Evolutionary conservation across 2,797 vertebrate species (phyloP).

Genomic region (Okamejei kenojei): DNA sequence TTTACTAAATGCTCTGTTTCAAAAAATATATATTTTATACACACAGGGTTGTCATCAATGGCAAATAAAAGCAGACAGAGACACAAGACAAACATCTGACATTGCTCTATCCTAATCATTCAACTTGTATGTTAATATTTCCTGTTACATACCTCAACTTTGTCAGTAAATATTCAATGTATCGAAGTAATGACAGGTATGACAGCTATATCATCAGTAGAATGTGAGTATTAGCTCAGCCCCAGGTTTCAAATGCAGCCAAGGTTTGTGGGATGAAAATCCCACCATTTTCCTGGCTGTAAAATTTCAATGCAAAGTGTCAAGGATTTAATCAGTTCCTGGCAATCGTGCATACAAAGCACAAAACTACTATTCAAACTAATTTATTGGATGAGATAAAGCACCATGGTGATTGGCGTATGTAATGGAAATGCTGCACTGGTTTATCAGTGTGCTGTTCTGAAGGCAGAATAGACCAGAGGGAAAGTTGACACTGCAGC

Average conservation of each 20-base stretch:
- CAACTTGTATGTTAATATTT: background rate
- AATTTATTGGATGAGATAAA: slow-evolving; percentile 3
- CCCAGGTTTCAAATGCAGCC: background rate
- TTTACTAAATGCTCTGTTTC: background rate
- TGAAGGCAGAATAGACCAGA: background rate
- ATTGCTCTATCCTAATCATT: background rate
- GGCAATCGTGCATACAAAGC: background rate
- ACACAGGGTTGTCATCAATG: background rate
- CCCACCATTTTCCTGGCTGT: background rate
- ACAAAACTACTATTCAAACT: background rate
- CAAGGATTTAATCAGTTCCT: background rate
- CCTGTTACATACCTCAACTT: background rate
- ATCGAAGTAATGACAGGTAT: too few relatives aligned
- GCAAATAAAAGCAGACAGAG: background rate
- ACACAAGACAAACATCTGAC: background rate
- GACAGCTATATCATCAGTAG: background rate
- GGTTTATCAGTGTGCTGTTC: background rate
- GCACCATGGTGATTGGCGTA: background rate
- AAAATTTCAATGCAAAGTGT: background rate
- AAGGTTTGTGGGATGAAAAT: background rate
- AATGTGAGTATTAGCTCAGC: background rate
- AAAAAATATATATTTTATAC: background rate
- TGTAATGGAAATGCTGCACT: background rate
- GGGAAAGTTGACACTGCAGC: background rate
- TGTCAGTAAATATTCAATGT: background rate